Evolutionary conservation across 2,888 invertebrate species (phyloP), one percentile per base, ranked within the genome.

Genomic region (Sphaerophoria taeniata): DNA sequence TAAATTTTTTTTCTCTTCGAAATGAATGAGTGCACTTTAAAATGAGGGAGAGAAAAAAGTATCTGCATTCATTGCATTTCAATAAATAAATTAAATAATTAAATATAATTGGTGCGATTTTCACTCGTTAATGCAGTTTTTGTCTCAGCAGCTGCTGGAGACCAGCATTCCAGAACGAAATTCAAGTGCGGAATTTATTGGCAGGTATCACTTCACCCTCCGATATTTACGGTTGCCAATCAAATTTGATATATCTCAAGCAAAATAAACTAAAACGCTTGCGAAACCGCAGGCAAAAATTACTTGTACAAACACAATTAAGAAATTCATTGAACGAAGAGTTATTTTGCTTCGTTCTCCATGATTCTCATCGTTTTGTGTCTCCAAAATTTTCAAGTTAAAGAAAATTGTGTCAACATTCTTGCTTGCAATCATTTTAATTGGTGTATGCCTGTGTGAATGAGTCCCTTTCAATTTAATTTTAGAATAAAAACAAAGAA

Each of bases 41-140:
- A 39, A 39, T 0, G 6, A 39, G 6, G 3, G 9, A 43, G 11
- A 9, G 11, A 7, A 43, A 43, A 43, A 39, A 39, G 39, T 39
- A 74, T 74, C 51, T 53, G 33, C 70, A 83, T 79, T 24, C 2
- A 24, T 24, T 24, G 24, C 2, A 24, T 24, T 24, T 83, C 53
- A 74, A 75, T 55, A 71, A 43, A 84, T 76, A 80, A 63, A 81
- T 69, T 85, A 80, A 80, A 81, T 76, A 81, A 85, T 80, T 85
- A 72, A 72, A 69, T 85, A 71, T 85, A 85, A 81, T 85, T 80
- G 69, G 84, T 49, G 71, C 69, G 58, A 83, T 72, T 79, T 70
- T 69, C 58, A 73, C 65, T 72, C 45, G 36, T 49, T 31, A 43
- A n/a, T 31, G 14, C 39, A 2, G 1, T 24, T 39, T 53, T 51